Percentiles rank a stretch among this genome's conserved stretches.
phyloP scores from a whole-genome alignment of 1,140 invertebrate species.

The Sitodiplosis mosellana region DNA sequence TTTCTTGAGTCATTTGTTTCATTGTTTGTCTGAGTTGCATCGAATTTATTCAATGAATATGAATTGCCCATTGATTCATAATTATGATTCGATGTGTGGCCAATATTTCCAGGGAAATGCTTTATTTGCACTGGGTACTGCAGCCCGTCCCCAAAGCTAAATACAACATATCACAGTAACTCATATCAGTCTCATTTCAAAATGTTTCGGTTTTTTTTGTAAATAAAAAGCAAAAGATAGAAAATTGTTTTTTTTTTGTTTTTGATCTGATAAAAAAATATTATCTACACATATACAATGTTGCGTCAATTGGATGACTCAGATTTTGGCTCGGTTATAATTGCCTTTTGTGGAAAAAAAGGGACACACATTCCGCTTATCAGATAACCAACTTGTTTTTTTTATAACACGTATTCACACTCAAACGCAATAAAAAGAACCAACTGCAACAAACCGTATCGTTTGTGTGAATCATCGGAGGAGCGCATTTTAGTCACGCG shows the following conservation, averaged over 20 bases:
- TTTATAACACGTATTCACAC: slow-evolving; percentile 13
- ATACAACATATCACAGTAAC: slow-evolving; percentile 29
- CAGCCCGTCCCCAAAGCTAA: slow-evolving; percentile 80
- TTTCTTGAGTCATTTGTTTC: neutral
- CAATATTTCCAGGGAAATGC: slow-evolving; percentile 30
- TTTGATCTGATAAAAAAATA: slow-evolving; percentile 5
- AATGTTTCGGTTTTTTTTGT: slow-evolving; percentile 6
- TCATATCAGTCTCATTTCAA: slow-evolving; percentile 11
- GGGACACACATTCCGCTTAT: neutral
- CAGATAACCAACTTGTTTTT: neutral
- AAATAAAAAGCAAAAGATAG: neutral
- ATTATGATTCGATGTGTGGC: slow-evolving; percentile 25
- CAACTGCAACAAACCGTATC: neutral
- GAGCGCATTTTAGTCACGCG: too few relatives aligned
- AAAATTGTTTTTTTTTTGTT: slow-evolving; percentile 3
- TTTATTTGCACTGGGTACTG: slow-evolving; percentile 61
- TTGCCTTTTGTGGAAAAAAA: too few relatives aligned
- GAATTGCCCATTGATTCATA: slow-evolving; percentile 60
- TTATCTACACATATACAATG: neutral
- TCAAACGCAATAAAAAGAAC: slow-evolving; percentile 1
- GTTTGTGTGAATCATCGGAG: neutral
- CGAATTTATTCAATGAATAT: neutral
- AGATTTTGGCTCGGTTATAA: too few relatives aligned
- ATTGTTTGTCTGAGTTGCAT: neutral
- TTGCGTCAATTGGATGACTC: neutral